These are phyloP conservation scores for Harpalus rubripes DNA, from an alignment of 2,888 invertebrate species.

Conservation along the genomic window DNA sequence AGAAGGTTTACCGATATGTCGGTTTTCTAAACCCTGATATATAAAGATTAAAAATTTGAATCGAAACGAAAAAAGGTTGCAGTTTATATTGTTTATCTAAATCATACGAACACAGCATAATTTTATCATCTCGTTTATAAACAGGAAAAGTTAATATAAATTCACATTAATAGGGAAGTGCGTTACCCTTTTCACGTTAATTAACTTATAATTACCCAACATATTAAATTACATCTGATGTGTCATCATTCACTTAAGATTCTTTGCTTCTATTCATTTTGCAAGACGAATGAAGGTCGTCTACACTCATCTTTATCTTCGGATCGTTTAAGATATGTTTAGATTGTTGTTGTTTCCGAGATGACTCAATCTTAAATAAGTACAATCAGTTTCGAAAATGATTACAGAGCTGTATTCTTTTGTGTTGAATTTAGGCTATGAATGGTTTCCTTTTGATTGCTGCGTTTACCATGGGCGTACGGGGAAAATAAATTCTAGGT, in stretches of 20 bases:
- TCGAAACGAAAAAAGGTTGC: too few species aligned
- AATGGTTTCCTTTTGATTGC: not conserved
- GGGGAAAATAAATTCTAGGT: not conserved
- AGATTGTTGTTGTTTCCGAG: not conserved
- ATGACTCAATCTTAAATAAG: not conserved
- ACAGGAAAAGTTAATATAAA: constrained; percentile 2
- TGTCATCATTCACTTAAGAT: constrained; percentile 6
- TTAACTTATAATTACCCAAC: constrained; percentile 31
- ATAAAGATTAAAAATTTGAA: too few species aligned
- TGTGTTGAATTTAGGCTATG: constrained; percentile 5
- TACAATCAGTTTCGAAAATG: not conserved
- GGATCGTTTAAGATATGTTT: not conserved
- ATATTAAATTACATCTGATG: constrained; percentile 7
- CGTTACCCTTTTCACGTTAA: constrained; percentile 42
- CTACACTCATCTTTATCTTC: not conserved
- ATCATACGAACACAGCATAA: too few species aligned
- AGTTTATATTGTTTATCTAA: too few species aligned
- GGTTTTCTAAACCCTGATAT: too few species aligned
- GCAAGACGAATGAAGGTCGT: not conserved
- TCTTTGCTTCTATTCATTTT: not conserved
- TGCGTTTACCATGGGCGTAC: not conserved
- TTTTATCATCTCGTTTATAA: too few species aligned
- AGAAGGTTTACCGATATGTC: too few species aligned
- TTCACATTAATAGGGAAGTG: constrained; percentile 38
- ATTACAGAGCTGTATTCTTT: not conserved